phyloP scores from a whole-genome alignment of 2,797 vertebrate species.

The Bradypodion ventrale region DNA sequence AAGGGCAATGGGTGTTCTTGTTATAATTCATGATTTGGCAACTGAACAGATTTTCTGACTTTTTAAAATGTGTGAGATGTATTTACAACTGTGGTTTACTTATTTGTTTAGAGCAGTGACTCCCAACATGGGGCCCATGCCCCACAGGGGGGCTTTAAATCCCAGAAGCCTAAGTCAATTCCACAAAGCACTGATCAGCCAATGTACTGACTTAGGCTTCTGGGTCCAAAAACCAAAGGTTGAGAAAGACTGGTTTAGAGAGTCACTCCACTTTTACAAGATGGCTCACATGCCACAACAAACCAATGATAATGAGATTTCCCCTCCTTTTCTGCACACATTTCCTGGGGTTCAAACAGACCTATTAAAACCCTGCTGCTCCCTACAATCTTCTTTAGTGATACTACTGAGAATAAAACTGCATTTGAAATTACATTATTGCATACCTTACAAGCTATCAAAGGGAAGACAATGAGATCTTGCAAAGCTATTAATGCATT shows the following conservation, averaged over 20 bases:
- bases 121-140: no score
- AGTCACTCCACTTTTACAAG: conserved; percentile 63
- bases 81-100: conserved; percentile 66
- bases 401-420: conserved; percentile 68
- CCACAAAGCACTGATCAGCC: no score
- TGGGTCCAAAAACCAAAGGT: no score
- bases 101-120: no score
- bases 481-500: conserved; percentile 63
- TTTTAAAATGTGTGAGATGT: conserved; percentile 49
- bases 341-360: conserved; percentile 70
- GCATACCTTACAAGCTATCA: conserved; percentile 68
- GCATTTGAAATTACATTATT: conserved; percentile 70
- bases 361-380: conserved; percentile 70
- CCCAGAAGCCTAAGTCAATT: no score
- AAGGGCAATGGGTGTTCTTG: conserved; percentile 23
- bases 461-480: conserved; percentile 62
- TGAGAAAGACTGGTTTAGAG: no score
- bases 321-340: conserved; percentile 22
- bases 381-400: conserved; percentile 66
- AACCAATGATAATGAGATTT: conserved; percentile 68
- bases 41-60: conserved; percentile 50
- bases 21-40: conserved; percentile 51
- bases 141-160: no score
- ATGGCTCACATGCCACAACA: conserved; percentile 66
- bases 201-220: no score